Evolutionary conservation across 2,888 invertebrate species (phyloP).

Genomic region (Gerris lacustris): DNA sequence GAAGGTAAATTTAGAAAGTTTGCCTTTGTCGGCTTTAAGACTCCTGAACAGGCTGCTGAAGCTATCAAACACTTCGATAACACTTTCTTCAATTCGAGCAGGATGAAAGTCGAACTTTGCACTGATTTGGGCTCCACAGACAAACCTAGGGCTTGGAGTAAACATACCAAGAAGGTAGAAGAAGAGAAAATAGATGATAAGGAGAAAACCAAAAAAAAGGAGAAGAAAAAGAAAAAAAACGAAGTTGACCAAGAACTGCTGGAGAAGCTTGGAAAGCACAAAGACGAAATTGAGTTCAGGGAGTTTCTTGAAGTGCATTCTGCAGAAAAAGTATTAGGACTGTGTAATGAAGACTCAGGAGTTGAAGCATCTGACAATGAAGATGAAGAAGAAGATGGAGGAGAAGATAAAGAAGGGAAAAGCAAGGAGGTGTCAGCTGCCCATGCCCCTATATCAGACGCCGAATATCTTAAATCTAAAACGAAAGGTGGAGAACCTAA

Average conservation of each 20-base stretch:
- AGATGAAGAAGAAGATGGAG: slow-evolving; percentile 28
- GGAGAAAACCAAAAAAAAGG: slow-evolving; percentile 21
- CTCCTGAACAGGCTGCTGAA: slow-evolving; percentile 59
- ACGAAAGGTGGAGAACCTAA: slow-evolving; percentile 27
- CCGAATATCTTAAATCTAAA: slow-evolving; percentile 48
- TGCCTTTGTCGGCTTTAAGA: slow-evolving; percentile 83
- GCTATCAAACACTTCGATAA: slow-evolving; percentile 72
- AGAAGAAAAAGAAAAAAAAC: slow-evolving; percentile 35
- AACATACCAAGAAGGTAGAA: slow-evolving; percentile 50
- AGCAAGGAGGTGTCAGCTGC: slow-evolving; percentile 37
- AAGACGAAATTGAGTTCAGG: slow-evolving; percentile 75
- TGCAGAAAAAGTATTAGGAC: slow-evolving; percentile 35
- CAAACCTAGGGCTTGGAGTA: slow-evolving; percentile 88
- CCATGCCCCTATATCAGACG: slow-evolving; percentile 60
- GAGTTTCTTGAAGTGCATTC: slow-evolving; percentile 82
- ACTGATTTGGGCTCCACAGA: slow-evolving; percentile 42
- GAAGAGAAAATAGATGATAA: slow-evolving; percentile 32
- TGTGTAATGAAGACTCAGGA: slow-evolving; percentile 28
- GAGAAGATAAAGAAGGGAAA: slow-evolving; percentile 26
- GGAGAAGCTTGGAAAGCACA: slow-evolving; percentile 59
- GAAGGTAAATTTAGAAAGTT: slow-evolving; percentile 88
- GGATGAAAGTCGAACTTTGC: slow-evolving; percentile 44
- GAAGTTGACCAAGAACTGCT: slow-evolving; percentile 44
- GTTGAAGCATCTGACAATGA: slow-evolving; percentile 30
- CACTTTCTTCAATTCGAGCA: slow-evolving; percentile 69